A percentile compares a stretch with the other conserved stretches of the same genome.
These are phyloP conservation scores for Ophion ventricosus DNA, from an alignment of 2,888 invertebrate species.

Conservation along the genomic window DNA sequence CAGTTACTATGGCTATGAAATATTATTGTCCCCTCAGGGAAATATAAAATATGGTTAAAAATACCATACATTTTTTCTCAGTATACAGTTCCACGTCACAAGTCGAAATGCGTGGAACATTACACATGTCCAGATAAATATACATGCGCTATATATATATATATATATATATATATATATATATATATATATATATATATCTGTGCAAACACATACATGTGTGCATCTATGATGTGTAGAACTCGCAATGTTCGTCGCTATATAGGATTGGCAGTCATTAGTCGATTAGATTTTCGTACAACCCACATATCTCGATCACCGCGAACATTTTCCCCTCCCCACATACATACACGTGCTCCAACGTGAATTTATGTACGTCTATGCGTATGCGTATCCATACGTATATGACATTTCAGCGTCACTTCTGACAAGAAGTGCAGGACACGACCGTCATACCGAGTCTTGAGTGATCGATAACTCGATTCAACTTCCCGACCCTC, in stretches of 20 bases:
- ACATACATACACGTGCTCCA: slow-evolving; percentile 24
- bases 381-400: slow-evolving; percentile 2
- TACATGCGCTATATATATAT: too few relatives aligned
- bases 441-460: slow-evolving; percentile 40
- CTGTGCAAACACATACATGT: not conserved
- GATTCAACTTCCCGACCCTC: slow-evolving; percentile 60
- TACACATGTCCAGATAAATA: too few relatives aligned
- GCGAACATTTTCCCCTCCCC: slow-evolving; percentile 39
- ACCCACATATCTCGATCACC: slow-evolving; percentile 74
- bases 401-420: slow-evolving; percentile 33
- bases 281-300: slow-evolving; percentile 76
- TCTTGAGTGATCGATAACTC: slow-evolving; percentile 66
- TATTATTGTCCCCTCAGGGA: too few relatives aligned
- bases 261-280: slow-evolving; percentile 76
- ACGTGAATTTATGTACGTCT: not conserved
- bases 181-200: not conserved
- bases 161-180: too few relatives aligned
- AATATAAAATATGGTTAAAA: too few relatives aligned
- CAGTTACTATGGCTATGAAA: too few relatives aligned
- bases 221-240: slow-evolving; percentile 10
- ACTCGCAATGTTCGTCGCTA: slow-evolving; percentile 42
- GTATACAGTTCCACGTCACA: too few relatives aligned
- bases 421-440: slow-evolving; percentile 43
- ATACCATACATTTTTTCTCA: too few relatives aligned
- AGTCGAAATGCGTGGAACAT: too few relatives aligned